These are phyloP conservation scores for Morpho deidamia DNA, from an alignment of 2,888 invertebrate genomes.

Conservation along the genomic window DNA sequence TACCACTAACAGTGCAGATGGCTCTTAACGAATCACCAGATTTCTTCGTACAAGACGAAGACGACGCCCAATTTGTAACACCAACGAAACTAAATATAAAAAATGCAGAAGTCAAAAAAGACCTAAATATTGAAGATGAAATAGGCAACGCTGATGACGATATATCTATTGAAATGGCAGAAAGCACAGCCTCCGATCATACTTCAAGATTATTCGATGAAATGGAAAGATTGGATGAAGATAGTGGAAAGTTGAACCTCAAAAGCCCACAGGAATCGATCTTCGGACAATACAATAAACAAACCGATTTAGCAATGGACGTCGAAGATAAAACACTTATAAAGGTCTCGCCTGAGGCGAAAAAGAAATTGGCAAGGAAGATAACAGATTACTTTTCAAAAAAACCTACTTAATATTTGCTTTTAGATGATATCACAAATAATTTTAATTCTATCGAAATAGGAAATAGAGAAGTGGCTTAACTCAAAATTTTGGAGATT, in stretches of 20 bases:
- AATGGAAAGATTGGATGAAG: conserved; percentile 45
- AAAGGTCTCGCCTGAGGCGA: conserved; percentile 41
- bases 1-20: conserved; percentile 14
- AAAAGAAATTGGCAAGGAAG: conserved; percentile 53
- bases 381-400: conserved; percentile 67
- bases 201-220: conserved; percentile 38
- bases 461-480: too few relatives aligned
- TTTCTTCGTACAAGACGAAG: conserved; percentile 49
- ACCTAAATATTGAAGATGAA: background rate
- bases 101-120: background rate
- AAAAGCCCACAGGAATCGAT: conserved; percentile 35
- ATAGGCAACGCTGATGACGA: too few relatives aligned
- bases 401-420: conserved; percentile 30
- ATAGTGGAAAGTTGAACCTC: conserved; percentile 42
- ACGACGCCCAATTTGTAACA: conserved; percentile 13
- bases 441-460: too few relatives aligned
- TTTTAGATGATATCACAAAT: background rate
- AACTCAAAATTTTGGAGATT: too few relatives aligned
- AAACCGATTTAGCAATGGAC: conserved; percentile 16
- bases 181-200: conserved; percentile 1
- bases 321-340: conserved; percentile 29
- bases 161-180: background rate
- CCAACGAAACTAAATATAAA: background rate
- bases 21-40: conserved; percentile 42
- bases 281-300: conserved; percentile 20